Percentiles rank a stretch among this genome's conserved stretches.
Conservation (phyloP, 2,113 vertebrate species). For the Deroptyus accipitrinus region DNA sequence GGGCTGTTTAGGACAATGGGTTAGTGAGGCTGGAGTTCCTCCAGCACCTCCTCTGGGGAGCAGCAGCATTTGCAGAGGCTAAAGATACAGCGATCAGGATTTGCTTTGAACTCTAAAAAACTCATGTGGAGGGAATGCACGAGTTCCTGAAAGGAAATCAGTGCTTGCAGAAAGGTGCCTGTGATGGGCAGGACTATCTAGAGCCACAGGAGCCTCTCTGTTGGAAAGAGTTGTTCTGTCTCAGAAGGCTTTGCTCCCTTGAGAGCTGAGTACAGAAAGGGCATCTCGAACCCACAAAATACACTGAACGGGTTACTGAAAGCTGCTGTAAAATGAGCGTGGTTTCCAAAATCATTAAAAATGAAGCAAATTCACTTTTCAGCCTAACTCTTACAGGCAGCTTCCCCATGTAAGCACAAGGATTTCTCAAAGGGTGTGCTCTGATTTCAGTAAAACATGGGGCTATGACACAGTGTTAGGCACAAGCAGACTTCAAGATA, state of each 20-base stretch:
- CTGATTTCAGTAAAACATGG: not conserved
- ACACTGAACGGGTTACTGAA: not conserved
- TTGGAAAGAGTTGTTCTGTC: not conserved
- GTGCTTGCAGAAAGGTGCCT: not conserved
- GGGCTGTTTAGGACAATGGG: not conserved
- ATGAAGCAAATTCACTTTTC: not conserved
- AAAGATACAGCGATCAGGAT: not conserved
- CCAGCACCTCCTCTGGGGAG: not conserved
- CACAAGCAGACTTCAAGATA: not conserved
- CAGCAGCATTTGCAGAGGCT: not conserved
- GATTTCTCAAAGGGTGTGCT: not conserved
- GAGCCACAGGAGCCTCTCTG: not conserved
- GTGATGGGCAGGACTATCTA: not conserved
- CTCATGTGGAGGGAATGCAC: fast-evolving
- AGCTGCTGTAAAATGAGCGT: not conserved
- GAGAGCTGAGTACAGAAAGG: not conserved
- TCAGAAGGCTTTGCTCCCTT: not conserved
- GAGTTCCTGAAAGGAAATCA: not conserved
- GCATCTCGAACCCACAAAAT: not conserved
- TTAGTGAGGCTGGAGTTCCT: not conserved
- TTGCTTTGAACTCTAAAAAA: not conserved
- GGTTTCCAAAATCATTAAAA: not conserved
- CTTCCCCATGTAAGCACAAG: not conserved
- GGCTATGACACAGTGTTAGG: not conserved
- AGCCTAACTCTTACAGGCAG: not conserved